Evolutionary conservation across 2,113 vertebrate species (phyloP).

Genomic region (Colius striatus): DNA sequence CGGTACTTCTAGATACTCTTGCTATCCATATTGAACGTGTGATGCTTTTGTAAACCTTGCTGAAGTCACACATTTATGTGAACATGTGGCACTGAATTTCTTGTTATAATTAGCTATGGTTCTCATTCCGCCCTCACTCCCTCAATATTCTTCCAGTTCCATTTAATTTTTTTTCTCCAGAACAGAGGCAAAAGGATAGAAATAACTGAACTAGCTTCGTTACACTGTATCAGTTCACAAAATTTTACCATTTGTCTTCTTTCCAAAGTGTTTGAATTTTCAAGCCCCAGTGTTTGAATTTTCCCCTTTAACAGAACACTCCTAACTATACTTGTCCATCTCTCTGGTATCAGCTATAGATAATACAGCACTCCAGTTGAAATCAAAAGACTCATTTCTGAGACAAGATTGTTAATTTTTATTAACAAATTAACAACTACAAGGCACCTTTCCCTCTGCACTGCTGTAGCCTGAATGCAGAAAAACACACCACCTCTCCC

Average conservation of each 20-base stretch:
- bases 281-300: background rate
- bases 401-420: background rate
- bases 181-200: background rate
- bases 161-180: background rate
- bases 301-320: background rate
- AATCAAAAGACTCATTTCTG: background rate
- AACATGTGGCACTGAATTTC: constrained; percentile 7
- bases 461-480: background rate
- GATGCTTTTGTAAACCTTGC: background rate
- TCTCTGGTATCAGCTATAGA: background rate
- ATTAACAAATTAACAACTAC: background rate
- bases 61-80: background rate
- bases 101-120: background rate
- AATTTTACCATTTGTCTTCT: background rate
- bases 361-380: background rate
- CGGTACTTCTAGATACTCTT: background rate
- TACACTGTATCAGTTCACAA: background rate
- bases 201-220: background rate
- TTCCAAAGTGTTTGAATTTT: background rate
- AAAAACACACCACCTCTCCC: background rate
- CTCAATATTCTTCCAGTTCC: background rate
- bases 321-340: background rate
- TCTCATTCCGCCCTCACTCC: background rate
- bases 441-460: background rate
- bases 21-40: background rate